Base-by-base conservation (phyloP, 2,113 vertebrate genomes). In the Cromileptes altivelis region DNA sequence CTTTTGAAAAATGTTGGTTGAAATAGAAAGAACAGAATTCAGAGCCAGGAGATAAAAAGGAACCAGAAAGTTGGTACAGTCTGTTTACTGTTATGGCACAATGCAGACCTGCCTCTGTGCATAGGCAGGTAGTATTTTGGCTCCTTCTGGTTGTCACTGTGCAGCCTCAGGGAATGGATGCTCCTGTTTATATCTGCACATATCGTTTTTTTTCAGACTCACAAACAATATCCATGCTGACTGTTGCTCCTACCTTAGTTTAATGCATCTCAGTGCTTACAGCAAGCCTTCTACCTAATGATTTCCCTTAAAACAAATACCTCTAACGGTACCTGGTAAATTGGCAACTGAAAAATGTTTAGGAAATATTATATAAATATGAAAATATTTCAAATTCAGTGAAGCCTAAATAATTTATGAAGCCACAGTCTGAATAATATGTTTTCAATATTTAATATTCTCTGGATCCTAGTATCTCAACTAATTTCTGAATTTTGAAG, bases 161-260 rank as follows among this genome's bases (percentile, higher is more conserved):
- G 58, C 52, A 65, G 67, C 74, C 60, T 77, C 11, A 6, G 60
- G 67, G 58, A 52, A 10, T n/a, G n/a, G 23, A 17, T 21, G 49
- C 15, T 78, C 27, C 11, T 14, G 19, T 65, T 77, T 57, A 6
- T 47, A n/a, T 58, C 52, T 64, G 23, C 61, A 72, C 4, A 60
- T 56, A 42, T 40, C 52, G 19, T 40, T 64, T 77, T 77, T 77
- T 68, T 68, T 74, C 11, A 27, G 42, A 18, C 63, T 37, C 9
- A 27, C 19, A 53, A 37, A 70, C 33, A 61, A 68, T 61, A 63
- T 27, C 6, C 15, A 56, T 1, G 4, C 21, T 60, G 21, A 71
- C 15, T 23, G 45, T 21, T 45, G 50, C 17, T 52, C 49, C 47
- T 11, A 27, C 11, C 17, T n/a, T 55, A 30, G 25, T 11, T 37